Evolutionary conservation across 2,113 vertebrate species (phyloP).

Genomic region (Neotoma lepida): DNA sequence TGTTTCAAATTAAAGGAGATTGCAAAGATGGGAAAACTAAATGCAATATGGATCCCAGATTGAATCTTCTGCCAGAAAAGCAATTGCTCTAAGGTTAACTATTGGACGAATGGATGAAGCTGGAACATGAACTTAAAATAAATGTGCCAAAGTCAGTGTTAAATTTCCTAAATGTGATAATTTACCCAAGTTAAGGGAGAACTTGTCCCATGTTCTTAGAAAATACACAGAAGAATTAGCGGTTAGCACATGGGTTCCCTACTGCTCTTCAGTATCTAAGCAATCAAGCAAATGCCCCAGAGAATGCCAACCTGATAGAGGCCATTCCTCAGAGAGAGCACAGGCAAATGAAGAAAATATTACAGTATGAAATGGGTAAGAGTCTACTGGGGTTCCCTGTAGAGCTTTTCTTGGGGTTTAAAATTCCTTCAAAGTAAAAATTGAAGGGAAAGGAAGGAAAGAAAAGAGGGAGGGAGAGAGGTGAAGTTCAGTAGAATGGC

Average conservation of each 20-base stretch:
- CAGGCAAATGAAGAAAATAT: neutral
- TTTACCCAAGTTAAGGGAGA: neutral
- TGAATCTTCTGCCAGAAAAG: neutral
- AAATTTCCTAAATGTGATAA: neutral
- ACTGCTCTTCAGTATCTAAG: neutral
- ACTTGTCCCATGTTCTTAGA: neutral
- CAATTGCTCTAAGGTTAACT: neutral
- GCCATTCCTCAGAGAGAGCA: neutral
- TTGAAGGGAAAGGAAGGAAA: neutral
- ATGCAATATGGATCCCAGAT: neutral
- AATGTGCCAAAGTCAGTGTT: neutral
- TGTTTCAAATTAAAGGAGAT: neutral
- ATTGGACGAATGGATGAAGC: neutral
- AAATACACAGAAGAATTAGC: neutral
- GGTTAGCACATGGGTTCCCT: neutral
- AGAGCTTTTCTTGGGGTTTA: neutral
- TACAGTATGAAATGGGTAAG: neutral
- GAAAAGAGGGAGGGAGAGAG: neutral
- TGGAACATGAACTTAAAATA: neutral
- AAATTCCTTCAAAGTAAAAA: slow-evolving; percentile 4
- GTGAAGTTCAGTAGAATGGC: neutral
- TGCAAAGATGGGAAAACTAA: neutral
- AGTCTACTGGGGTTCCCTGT: neutral
- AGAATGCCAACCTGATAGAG: neutral
- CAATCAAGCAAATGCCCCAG: neutral